A percentile compares a stretch with the other conserved stretches of the same genome.
phyloP scores from a whole-genome alignment of 2,888 invertebrate genomes.

The Chirona hameri region DNA sequence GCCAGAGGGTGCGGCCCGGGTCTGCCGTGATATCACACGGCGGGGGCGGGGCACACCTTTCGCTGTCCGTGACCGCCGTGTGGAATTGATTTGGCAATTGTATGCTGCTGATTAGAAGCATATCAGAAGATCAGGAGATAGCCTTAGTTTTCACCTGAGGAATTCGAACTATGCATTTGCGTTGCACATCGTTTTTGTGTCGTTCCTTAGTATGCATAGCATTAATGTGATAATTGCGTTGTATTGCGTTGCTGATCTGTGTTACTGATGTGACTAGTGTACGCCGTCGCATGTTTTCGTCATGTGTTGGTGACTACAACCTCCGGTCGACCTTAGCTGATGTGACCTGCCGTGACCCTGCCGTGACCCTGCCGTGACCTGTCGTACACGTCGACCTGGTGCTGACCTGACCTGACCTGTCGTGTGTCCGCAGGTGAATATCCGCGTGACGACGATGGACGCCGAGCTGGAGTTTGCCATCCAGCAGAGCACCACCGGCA shows the following conservation, averaged over 20 bases:
- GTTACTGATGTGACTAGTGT: background rate
- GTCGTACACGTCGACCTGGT: no score
- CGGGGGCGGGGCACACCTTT: background rate
- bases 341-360: no score
- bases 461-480: slow-evolving; percentile 99
- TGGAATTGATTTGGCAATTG: no score
- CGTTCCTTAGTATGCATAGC: background rate
- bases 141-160: background rate
- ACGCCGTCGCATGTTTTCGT: background rate
- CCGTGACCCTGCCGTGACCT: background rate
- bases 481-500: slow-evolving; percentile 98
- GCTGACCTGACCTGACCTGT: background rate
- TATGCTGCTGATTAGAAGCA: no score
- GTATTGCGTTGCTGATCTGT: background rate
- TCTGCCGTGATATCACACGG: background rate
- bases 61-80: background rate
- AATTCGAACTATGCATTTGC: background rate
- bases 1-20: background rate
- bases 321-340: no score
- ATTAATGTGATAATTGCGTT: background rate
- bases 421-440: slow-evolving; percentile 73
- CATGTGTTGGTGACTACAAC: background rate
- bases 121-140: background rate
- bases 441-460: slow-evolving; percentile 99
- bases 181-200: background rate